phyloP scores from a whole-genome alignment of 2,113 vertebrate species.

The Manacus vitellinus region DNA sequence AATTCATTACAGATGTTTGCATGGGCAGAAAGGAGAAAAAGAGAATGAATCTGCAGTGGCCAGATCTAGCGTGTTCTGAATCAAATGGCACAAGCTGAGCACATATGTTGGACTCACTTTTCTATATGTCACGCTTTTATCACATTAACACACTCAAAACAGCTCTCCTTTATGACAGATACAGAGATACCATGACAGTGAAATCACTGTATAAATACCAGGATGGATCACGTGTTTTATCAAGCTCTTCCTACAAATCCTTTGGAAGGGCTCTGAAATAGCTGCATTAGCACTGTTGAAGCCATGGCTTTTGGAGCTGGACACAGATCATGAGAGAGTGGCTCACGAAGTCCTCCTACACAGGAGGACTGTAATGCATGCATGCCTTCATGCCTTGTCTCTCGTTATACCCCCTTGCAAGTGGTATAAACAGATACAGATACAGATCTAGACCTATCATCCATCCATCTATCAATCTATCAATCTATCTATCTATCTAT shows the following conservation, averaged over 20 bases:
- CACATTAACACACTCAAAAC: neutral
- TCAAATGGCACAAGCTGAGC: neutral
- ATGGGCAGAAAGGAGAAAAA: neutral
- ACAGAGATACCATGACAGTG: neutral
- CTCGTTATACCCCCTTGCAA: neutral
- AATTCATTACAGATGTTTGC: neutral
- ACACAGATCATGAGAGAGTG: neutral
- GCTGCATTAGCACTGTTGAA: neutral
- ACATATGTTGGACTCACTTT: neutral
- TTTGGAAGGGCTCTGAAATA: neutral
- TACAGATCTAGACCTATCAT: neutral
- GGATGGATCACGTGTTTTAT: neutral
- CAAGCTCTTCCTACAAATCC: neutral
- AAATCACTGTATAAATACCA: neutral
- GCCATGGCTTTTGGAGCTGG: neutral
- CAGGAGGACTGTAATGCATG: fast-evolving
- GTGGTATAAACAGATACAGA: neutral
- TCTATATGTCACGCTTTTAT: neutral
- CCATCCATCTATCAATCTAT: neutral
- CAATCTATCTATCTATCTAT: neutral
- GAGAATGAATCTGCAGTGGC: neutral
- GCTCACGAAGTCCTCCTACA: neutral
- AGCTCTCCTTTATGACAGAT: neutral
- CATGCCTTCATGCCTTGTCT: neutral
- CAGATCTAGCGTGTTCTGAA: neutral